Conservation (phyloP, 2,797 vertebrate genomes). For the Amblyopsis hoosieri region DNA sequence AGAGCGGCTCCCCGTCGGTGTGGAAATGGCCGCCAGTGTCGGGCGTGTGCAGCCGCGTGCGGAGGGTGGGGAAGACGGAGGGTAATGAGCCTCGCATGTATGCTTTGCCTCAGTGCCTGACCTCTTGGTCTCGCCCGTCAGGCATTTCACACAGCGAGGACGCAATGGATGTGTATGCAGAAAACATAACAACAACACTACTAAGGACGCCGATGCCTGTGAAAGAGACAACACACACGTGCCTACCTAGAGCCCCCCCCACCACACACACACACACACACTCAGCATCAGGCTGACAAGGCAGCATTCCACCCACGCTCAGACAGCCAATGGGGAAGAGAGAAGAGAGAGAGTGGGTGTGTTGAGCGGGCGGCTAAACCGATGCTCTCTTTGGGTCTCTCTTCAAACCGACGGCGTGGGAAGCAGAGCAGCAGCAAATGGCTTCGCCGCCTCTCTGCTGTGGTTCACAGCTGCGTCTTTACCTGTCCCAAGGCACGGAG, state of each 20-base stretch:
- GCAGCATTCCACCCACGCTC: conserved; percentile 37
- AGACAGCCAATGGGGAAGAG: conserved; percentile 41
- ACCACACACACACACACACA: background rate
- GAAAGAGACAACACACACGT: conserved; percentile 23
- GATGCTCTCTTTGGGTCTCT: conserved; percentile 17
- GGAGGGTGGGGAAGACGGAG: conserved; percentile 65
- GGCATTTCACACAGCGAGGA: conserved; percentile 69
- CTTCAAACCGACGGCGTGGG: conserved; percentile 31
- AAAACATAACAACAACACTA: background rate
- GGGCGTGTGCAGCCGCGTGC: conserved; percentile 67
- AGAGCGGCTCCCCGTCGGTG: conserved; percentile 57
- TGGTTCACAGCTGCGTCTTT: conserved; percentile 52
- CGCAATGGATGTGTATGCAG: conserved; percentile 43
- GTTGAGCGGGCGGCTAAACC: background rate
- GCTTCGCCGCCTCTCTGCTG: conserved; percentile 25
- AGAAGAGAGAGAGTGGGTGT: conserved; percentile 15
- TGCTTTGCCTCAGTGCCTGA: conserved; percentile 72
- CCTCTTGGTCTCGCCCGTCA: conserved; percentile 73
- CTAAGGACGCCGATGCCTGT: conserved; percentile 11
- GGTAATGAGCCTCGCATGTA: conserved; percentile 77
- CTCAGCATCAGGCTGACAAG: conserved; percentile 34
- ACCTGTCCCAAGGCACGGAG: conserved; percentile 99
- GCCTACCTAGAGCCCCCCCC: conserved; percentile 6
- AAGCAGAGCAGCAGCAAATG: conserved; percentile 28
- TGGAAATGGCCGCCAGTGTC: conserved; percentile 73